Conservation (phyloP, 1,140 invertebrate species). For the Goniozus legneri region DNA sequence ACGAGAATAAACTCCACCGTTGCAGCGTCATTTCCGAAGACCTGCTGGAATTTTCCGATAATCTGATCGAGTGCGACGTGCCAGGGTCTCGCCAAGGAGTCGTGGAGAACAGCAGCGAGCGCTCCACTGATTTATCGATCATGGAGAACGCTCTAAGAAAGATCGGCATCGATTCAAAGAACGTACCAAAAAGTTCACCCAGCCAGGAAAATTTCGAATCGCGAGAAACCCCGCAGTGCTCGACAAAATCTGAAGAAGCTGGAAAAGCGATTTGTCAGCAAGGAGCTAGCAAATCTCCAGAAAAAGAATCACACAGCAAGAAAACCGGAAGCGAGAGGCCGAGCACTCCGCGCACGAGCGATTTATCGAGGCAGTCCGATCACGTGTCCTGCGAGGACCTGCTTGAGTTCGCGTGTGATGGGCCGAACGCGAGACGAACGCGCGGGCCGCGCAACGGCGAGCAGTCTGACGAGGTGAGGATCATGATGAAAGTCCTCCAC, state of each 20-base stretch:
- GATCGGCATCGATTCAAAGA: conserved; percentile 20
- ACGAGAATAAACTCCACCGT: conserved; percentile 36
- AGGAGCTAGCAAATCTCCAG: neutral
- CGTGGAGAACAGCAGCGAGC: conserved; percentile 14
- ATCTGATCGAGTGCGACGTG: conserved; percentile 32
- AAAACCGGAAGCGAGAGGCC: conserved; percentile 15
- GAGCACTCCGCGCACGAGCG: conserved; percentile 19
- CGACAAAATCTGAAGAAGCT: conserved; percentile 15
- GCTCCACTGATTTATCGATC: conserved; percentile 5
- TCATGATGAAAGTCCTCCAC: conserved; percentile 87
- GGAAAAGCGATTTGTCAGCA: neutral
- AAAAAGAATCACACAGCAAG: conserved; percentile 1
- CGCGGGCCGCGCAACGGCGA: conserved; percentile 74
- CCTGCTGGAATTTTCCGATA: conserved; percentile 44
- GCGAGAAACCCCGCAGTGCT: conserved; percentile 15
- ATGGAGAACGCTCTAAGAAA: conserved; percentile 13
- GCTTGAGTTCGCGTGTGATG: conserved; percentile 83
- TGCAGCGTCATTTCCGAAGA: conserved; percentile 40
- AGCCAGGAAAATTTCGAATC: conserved; percentile 9
- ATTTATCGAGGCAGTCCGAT: conserved; percentile 56
- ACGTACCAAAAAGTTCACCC: neutral
- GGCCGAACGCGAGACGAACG: conserved; percentile 63
- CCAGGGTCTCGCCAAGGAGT: conserved; percentile 11
- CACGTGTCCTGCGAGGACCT: conserved; percentile 91
- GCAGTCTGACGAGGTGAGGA: conserved; percentile 85